These are phyloP conservation scores for Tenthredo mesomela DNA, from an alignment of 2,888 invertebrate species.

Conservation along the genomic window DNA sequence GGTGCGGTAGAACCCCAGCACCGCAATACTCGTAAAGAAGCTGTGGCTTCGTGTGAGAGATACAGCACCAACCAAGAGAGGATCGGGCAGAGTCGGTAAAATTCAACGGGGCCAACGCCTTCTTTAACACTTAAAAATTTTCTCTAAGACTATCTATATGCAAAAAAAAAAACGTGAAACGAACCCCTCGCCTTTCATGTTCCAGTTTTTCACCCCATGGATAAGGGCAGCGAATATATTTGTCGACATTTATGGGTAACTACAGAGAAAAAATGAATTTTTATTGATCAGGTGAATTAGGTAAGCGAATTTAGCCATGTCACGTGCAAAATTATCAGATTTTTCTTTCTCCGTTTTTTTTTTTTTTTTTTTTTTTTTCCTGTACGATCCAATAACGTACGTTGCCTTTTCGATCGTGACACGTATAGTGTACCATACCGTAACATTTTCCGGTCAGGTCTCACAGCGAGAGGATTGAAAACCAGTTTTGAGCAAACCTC, in stretches of 20 bases:
- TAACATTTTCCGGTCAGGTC: constrained; percentile 36
- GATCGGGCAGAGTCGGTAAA: constrained; percentile 15
- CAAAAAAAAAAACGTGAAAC: neutral
- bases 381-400: neutral
- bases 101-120: constrained; percentile 35
- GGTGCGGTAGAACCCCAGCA: constrained; percentile 49
- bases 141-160: neutral
- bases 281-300: neutral
- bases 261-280: neutral
- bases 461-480: constrained; percentile 33
- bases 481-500: constrained; percentile 58
- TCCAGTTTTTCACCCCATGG: neutral
- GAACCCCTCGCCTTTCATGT: neutral
- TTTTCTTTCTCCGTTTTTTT: neutral
- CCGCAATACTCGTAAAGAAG: constrained; percentile 66
- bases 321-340: neutral
- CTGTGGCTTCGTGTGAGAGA: constrained; percentile 45
- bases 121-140: neutral
- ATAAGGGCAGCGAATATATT: neutral
- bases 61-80: constrained; percentile 21
- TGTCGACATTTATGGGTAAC: neutral
- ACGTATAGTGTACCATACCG: neutral
- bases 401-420: constrained; percentile 22
- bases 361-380: neutral
- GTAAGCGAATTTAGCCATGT: neutral